These are phyloP conservation scores for Cynocephalus volans DNA, from an alignment of 2,113 vertebrate genomes.

Conservation along the genomic window DNA sequence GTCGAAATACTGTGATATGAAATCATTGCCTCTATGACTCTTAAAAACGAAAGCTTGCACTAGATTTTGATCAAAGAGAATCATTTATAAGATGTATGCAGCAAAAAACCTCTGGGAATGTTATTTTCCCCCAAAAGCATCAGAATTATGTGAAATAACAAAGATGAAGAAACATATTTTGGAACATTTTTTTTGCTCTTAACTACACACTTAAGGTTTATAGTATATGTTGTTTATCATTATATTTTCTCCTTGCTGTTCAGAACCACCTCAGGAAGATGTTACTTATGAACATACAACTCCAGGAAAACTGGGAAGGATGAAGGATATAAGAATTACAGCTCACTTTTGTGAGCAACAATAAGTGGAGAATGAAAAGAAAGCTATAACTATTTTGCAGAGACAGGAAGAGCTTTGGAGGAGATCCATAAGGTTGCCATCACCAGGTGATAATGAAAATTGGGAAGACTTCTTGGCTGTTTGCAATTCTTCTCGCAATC, in stretches of 20 bases:
- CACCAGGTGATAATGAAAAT: not conserved
- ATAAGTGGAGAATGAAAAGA: not conserved
- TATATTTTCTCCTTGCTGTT: not conserved
- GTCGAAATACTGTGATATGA: slow-evolving; percentile 85
- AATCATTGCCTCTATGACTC: slow-evolving; percentile 87
- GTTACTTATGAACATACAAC: not conserved
- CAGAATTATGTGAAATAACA: slow-evolving; percentile 76
- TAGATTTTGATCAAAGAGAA: slow-evolving; percentile 90
- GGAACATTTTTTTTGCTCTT: slow-evolving; percentile 71
- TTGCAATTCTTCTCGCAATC: slow-evolving; percentile 58
- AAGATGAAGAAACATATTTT: slow-evolving; percentile 80
- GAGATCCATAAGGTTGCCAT: not conserved
- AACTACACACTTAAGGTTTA: slow-evolving; percentile 68
- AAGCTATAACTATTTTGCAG: not conserved
- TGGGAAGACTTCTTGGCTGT: not conserved
- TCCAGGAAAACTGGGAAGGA: not conserved
- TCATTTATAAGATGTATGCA: slow-evolving; percentile 88
- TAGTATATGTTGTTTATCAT: slow-evolving; percentile 50
- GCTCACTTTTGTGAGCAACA: not conserved
- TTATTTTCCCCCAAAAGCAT: slow-evolving; percentile 73
- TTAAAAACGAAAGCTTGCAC: slow-evolving; percentile 73
- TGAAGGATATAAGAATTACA: not conserved
- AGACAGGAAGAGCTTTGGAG: not conserved
- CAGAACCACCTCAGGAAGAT: slow-evolving; percentile 64
- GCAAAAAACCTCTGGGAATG: slow-evolving; percentile 82